Evolutionary conservation across 2,888 invertebrate species (phyloP), one percentile per base, ranked within the genome.

Genomic region (Acheta domesticus): DNA sequence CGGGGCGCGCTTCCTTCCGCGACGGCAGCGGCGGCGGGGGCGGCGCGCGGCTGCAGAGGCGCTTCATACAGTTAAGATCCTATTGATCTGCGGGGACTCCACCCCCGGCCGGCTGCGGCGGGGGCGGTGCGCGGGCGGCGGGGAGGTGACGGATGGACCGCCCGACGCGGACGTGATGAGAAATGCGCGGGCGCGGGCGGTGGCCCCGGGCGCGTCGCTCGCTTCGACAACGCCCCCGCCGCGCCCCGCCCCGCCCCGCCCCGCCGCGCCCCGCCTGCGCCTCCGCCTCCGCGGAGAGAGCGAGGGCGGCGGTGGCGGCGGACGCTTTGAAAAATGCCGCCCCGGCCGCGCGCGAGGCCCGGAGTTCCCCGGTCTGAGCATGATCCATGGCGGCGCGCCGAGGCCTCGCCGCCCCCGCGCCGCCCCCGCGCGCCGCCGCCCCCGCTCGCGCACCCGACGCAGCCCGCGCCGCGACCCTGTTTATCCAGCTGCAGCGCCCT

Each of bases 241-340:
- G 8, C 77, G 48, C 5, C n/a, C 21, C 77, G n/a, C 49, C 49
- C 11, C 74, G 74, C 62, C 74, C 36, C 16, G 3, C 19, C n/a
- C 77, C 77, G 48, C 5, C n/a, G 2, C 77, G n/a, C 49, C 49
- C 36, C 16, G 4, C 19, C n/a, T 36, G 48, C 5, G 14, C 21
- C 77, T 11, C 49, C 49, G 14, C 77, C 77, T 5, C 49, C 20
- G 77, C 77, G n/a, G 49, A 49, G 14, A n/a, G n/a, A 11, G 36
- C 21, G 48, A 36, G 73, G 62, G 62, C 16, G 36, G 36, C 4
- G 36, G 50, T 20, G n/a, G 78, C 19, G 36, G 73, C 50, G 62
- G 74, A 78, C 62, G 78, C 78, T 62, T 50, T 62, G 78, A 78
- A 62, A 62, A 62, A 62, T 62, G 62, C 62, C 62, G 62, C 62